Evolutionary conservation across 2,888 invertebrate species (phyloP), one percentile per base, ranked within the genome.

Genomic region (Eupithecia insigniata): DNA sequence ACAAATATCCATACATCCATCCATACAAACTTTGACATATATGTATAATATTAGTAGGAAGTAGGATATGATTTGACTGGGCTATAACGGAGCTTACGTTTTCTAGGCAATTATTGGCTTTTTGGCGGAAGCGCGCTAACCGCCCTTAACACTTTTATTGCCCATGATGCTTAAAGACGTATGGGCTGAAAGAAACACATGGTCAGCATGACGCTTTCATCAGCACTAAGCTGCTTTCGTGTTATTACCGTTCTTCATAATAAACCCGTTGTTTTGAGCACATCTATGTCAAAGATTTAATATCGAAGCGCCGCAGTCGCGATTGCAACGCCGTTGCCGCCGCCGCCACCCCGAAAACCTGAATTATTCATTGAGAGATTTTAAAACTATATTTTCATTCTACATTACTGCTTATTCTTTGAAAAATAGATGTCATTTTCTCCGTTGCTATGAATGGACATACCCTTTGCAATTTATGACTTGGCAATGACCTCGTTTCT

Each of bases 311-410:
- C 74, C 81, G 78, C 74, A 78, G 79, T 72, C 77, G n/a, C 71
- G 76, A 80, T 80, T 79, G 76, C 73, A 73, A 72, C 71, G 67
- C 80, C 73, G n/a, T n/a, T n/a, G n/a, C n/a, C n/a, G n/a, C n/a
- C n/a, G n/a, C n/a, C n/a, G n/a, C n/a, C n/a, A n/a, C n/a, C n/a
- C n/a, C n/a, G n/a, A n/a, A n/a, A n/a, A 69, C 34, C 69, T 85
- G 85, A 79, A 85, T 85, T 84, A 85, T 85, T 85, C 85, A 85
- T 82, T 66, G 70, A 78, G 71, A 81, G 81, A 83, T 85, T 85
- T 84, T 80, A 84, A 81, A 84, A 83, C 82, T 82, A 83, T 84
- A 84, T 83, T 84, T 83, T 78, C 80, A 79, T 78, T 76, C 43
- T 64, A 51, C 70, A 73, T 80, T 84, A 81, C 72, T 75, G 67